These are phyloP conservation scores for Craniophora ligustri DNA, from an alignment of 2,888 invertebrate genomes.

Conservation along the genomic window DNA sequence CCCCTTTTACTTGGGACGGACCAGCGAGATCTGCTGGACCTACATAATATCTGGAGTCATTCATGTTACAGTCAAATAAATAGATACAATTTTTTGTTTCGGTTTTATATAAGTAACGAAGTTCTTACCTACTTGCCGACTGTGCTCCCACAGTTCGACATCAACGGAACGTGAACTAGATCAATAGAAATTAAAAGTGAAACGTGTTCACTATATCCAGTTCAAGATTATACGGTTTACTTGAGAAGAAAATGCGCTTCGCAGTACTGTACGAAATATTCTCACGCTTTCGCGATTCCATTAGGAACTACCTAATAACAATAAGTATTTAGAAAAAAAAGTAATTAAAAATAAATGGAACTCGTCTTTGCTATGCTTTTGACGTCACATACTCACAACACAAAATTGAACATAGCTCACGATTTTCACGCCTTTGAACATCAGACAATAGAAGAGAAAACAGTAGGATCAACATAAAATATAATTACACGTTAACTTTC, in stretches of 20 bases:
- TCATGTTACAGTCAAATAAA: too few relatives aligned
- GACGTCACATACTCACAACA: constrained; percentile 42
- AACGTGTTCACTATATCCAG: constrained; percentile 21
- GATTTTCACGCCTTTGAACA: constrained; percentile 79
- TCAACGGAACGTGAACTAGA: constrained; percentile 26
- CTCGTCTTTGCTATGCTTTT: constrained; percentile 15
- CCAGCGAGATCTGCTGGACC: too few relatives aligned
- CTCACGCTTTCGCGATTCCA: constrained; percentile 48
- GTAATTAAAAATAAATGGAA: not conserved
- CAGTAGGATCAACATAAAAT: constrained; percentile 70
- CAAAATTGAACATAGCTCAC: constrained; percentile 54
- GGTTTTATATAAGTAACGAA: too few relatives aligned
- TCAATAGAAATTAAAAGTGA: constrained; percentile 50
- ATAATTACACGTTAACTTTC: constrained; percentile 74
- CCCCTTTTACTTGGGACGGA: too few relatives aligned
- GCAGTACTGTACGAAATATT: constrained; percentile 22
- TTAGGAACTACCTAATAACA: not conserved
- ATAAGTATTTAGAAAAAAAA: constrained; percentile 19
- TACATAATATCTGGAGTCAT: too few relatives aligned
- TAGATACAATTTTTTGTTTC: too few relatives aligned
- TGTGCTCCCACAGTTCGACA: too few relatives aligned
- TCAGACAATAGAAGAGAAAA: constrained; percentile 85
- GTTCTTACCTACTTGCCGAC: too few relatives aligned
- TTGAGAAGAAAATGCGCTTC: constrained; percentile 42
- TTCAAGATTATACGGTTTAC: constrained; percentile 56